Base-by-base conservation (phyloP, 64 coral and sea anemone genomes). In the Astreopora myriophthalma region DNA sequence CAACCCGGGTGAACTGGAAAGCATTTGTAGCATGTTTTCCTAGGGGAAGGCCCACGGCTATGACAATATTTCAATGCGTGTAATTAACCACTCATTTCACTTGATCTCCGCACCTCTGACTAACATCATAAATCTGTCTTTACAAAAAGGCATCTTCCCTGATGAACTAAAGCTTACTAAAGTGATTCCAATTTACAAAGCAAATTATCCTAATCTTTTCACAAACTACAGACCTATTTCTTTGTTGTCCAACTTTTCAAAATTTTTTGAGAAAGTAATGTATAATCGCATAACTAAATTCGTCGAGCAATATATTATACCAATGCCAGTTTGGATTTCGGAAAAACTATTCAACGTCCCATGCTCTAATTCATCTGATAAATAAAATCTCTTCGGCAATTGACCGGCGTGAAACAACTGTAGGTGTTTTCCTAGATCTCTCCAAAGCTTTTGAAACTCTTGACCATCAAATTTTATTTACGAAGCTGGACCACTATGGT, bases 61-160 rank as follows among this genome's bases (percentile, higher is more conserved):
- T 30, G 25, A 75, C 40, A 76, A 76, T 36, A 76, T 76, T 36
- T 76, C 73, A 19, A 36, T 76, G 73, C 73, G 31, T 76, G 73
- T 76, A 46, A 76, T 76, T 76, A 76, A 76, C 17, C 73, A 37
- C 42, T 76, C 73, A 39, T 36, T 76, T 76, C 31, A 76, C 73
- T 37, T 76, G 73, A 76, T 76, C 12, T 36, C 73, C 33, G 32
- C 19, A 38, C 73, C 73, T 76, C 74, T 76, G 44, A 33, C 34
- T 20, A 40, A 76, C 34, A 76, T 76, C 23, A 76, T 76, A 42
- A 76, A 76, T 76, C 74, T 76, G 19, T 76, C 74, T 40, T 48
- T 76, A 76, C 74, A 40, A 48, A 76, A 44, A 44, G 39, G 39
- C 39, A 44, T 44, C 10, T 44, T 44, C 39, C 39, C 39, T 44